Conservation (phyloP, 1,140 invertebrate genomes). For the Temnothorax curvispinosus region DNA sequence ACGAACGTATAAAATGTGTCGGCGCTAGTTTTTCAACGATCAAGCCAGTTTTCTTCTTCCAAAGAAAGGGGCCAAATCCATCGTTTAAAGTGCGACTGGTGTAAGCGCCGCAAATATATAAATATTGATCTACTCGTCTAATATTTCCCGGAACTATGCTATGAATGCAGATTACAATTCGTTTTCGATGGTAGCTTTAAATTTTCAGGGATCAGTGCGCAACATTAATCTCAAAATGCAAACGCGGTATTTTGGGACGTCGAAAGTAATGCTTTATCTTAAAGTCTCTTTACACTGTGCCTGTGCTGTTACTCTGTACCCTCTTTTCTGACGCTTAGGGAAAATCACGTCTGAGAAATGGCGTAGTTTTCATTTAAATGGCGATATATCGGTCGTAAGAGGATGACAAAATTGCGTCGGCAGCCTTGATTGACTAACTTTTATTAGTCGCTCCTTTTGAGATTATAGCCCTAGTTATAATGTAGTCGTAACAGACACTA, state of each 20-base stretch:
- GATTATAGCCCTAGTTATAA: slow-evolving; percentile 36
- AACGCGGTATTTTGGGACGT: slow-evolving; percentile 31
- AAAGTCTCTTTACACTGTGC: slow-evolving; percentile 67
- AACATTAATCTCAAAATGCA: slow-evolving; percentile 33
- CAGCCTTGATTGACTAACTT: slow-evolving; percentile 27
- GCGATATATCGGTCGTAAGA: slow-evolving; percentile 26
- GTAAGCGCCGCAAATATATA: slow-evolving; percentile 2
- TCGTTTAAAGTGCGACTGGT: slow-evolving; percentile 52
- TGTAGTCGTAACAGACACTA: neutral
- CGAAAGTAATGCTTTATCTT: slow-evolving; percentile 59
- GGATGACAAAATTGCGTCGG: slow-evolving; percentile 9
- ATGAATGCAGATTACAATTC: slow-evolving; percentile 39
- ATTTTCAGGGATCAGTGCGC: slow-evolving; percentile 62
- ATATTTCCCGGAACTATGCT: slow-evolving; percentile 30
- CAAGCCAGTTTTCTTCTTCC: slow-evolving; percentile 74
- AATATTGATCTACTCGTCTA: slow-evolving; percentile 16
- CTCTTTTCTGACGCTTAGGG: slow-evolving; percentile 36
- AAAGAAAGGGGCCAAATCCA: slow-evolving; percentile 75
- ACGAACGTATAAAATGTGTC: neutral
- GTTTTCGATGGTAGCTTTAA: slow-evolving; percentile 62
- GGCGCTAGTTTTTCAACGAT: slow-evolving; percentile 59
- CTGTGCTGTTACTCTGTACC: slow-evolving; percentile 55
- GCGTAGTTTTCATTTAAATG: slow-evolving; percentile 22
- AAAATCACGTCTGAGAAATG: neutral
- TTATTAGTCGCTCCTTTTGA: slow-evolving; percentile 24